phyloP scores from a whole-genome alignment of 2,797 vertebrate species.

The Cynodonichthys magdalenae region DNA sequence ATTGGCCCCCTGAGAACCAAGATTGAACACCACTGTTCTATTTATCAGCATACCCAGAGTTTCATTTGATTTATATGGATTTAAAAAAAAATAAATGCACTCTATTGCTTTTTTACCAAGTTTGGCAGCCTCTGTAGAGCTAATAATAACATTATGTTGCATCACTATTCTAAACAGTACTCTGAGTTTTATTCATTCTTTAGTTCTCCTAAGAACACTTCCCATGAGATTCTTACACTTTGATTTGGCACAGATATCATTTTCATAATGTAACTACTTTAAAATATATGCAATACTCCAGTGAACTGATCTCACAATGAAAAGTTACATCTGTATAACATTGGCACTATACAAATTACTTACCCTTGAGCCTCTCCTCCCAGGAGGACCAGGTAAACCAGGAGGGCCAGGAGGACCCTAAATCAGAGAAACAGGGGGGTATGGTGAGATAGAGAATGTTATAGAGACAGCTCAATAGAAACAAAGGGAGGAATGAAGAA shows the following conservation, averaged over 20 bases:
- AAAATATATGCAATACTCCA: no score
- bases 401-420: slow-evolving; percentile 92
- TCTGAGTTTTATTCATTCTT: background rate
- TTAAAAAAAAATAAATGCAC: background rate
- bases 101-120: background rate
- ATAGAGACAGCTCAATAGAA: slow-evolving; percentile 25
- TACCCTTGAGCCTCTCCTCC: slow-evolving; percentile 93
- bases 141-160: background rate
- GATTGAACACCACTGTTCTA: no score
- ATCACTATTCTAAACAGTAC: background rate
- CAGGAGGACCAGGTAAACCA: slow-evolving; percentile 91
- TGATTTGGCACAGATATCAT: background rate
- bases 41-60: background rate
- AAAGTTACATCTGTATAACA: background rate
- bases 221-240: background rate
- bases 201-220: no score
- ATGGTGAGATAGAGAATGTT: slow-evolving; percentile 33
- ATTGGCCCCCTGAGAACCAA: no score
- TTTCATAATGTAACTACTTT: background rate
- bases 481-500: slow-evolving; percentile 15
- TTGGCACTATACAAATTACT: slow-evolving; percentile 71
- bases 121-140: background rate
- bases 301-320: background rate
- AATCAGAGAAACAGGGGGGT: slow-evolving; percentile 49
- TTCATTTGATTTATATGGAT: background rate